Conservation (phyloP, 2,888 invertebrate species). For the Cerastis rubricosa region DNA sequence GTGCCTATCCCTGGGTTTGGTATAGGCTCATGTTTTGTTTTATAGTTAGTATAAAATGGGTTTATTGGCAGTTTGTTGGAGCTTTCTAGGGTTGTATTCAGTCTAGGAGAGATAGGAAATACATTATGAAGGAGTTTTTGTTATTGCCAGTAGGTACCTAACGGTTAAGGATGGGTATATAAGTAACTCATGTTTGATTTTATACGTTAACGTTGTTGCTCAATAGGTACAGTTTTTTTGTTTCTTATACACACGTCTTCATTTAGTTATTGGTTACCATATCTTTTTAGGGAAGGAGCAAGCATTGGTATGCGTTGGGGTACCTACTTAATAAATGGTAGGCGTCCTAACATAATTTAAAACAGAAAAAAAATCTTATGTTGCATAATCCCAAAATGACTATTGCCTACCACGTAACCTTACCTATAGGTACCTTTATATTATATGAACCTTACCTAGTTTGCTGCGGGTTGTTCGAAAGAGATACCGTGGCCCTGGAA, state of each 20-base stretch:
- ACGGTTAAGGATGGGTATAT: background rate
- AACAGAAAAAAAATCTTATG: too few species aligned
- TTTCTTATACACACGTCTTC: background rate
- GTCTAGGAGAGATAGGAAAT: background rate
- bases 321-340: background rate
- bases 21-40: constrained; percentile 30
- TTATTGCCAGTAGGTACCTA: background rate
- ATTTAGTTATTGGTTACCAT: background rate
- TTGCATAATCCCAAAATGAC: background rate
- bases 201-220: background rate
- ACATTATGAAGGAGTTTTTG: background rate
- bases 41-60: constrained; percentile 39
- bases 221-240: background rate
- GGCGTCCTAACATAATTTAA: background rate
- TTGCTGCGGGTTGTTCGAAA: too few species aligned
- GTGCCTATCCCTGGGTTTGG: constrained; percentile 35
- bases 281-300: background rate
- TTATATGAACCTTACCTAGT: background rate
- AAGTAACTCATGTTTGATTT: background rate
- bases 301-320: background rate
- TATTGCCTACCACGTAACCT: background rate
- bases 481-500: too few species aligned
- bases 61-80: constrained; percentile 16
- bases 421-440: background rate
- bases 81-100: background rate